phyloP scores from a whole-genome alignment of 2,113 vertebrate species.

The Ctenomys sociabilis region DNA sequence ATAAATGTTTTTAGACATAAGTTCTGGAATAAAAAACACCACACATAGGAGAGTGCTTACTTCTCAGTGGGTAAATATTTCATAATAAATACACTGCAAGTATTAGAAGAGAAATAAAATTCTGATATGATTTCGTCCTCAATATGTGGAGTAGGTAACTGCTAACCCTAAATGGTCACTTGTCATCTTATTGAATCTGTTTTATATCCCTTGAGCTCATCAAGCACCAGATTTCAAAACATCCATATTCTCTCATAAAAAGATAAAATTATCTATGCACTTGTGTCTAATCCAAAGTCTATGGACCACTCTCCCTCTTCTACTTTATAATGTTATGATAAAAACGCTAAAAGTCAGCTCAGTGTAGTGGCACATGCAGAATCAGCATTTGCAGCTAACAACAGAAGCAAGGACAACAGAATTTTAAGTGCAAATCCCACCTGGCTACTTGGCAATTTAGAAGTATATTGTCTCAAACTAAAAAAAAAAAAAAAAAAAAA shows the following conservation, averaged over 20 bases:
- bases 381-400: neutral
- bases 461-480: neutral
- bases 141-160: neutral
- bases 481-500: neutral
- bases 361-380: neutral
- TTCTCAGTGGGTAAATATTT: neutral
- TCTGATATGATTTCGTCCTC: neutral
- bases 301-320: neutral
- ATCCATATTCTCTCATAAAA: neutral
- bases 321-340: neutral
- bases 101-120: neutral
- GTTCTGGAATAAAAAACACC: neutral
- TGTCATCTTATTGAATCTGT: neutral
- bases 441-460: neutral
- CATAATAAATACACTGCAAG: neutral
- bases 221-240: constrained; percentile 11
- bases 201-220: neutral
- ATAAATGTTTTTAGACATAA: neutral
- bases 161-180: neutral
- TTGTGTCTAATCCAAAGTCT: neutral
- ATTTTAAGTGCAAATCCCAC: neutral
- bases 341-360: neutral
- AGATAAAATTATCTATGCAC: neutral
- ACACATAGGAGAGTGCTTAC: neutral
- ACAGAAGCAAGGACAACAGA: neutral